These are phyloP conservation scores for Eurytoma adleriae DNA, from an alignment of 2,888 invertebrate genomes.

Conservation along the genomic window DNA sequence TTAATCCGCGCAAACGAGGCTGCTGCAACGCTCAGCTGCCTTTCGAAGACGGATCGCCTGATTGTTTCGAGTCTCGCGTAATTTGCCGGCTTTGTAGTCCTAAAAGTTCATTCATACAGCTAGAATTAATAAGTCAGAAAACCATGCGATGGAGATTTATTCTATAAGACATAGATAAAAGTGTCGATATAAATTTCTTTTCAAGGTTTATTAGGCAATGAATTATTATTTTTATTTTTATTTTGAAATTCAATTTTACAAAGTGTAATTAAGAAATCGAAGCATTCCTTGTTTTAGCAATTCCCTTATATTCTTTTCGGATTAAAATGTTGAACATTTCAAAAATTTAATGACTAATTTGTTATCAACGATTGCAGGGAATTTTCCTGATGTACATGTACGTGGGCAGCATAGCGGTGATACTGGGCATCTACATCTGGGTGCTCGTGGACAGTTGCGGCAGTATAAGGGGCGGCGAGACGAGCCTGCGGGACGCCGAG, in stretches of 20 bases:
- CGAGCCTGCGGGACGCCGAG: slow-evolving; percentile 74
- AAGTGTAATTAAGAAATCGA: too few species aligned
- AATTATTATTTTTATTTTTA: not conserved
- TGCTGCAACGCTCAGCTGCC: not conserved
- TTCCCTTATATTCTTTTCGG: too few species aligned
- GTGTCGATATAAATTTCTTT: too few species aligned
- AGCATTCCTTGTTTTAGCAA: too few species aligned
- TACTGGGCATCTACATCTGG: slow-evolving; percentile 78
- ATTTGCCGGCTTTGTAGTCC: not conserved
- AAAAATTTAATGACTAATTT: not conserved
- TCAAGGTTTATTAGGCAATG: not conserved
- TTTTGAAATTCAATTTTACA: too few species aligned
- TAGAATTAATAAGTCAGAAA: too few species aligned
- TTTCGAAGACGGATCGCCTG: slow-evolving; percentile 12
- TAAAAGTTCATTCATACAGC: too few species aligned
- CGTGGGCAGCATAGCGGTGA: slow-evolving; percentile 78
- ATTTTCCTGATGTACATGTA: slow-evolving; percentile 78
- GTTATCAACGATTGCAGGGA: slow-evolving; percentile 69
- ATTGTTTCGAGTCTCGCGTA: slow-evolving; percentile 9
- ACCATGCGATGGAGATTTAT: too few species aligned
- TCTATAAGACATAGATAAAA: too few species aligned
- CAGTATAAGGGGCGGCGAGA: slow-evolving; percentile 68
- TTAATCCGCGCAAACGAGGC: too few species aligned
- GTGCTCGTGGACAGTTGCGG: slow-evolving; percentile 78
- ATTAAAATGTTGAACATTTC: too few species aligned